Base-by-base conservation (phyloP, 2,888 invertebrate species). In the Mechanitis messenoides region DNA sequence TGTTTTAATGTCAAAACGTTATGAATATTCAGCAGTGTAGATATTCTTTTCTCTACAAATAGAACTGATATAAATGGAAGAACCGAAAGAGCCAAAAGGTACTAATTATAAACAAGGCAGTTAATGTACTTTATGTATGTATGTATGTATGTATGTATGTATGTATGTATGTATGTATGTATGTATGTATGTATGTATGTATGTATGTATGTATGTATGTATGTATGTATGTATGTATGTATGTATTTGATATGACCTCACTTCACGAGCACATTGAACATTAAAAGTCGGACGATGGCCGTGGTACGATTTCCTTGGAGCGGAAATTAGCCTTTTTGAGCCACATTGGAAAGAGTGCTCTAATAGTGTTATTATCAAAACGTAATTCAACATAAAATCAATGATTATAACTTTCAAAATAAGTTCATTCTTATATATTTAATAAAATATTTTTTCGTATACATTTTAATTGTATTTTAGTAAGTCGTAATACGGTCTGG, bases 251-350 rank as follows among this genome's bases (percentile, higher is more conserved):
- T 50, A 50, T 31, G 50, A 50, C 50, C 50, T 31, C 50, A 50
- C 50, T 50, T 50, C 50, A 50, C 11, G 31, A 31, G 9, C 11
- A 50, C 9, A 9, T 9, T 7, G 50, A 50, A 50, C 50, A 50
- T 31, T 50, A 31, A 50, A 50, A 50, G 50, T 7, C 50, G 47
- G 20, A 47, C 50, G 6, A 31, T 50, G 31, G 28, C 9, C 42
- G 9, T 7, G 31, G 50, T 50, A 50, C 50, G 50, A 50, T 50
- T 50, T 50, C 50, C 50, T 50, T 50, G 6, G 50, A 50, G 31
- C 50, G 50, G 50, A 50, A 50, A 50, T 50, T 50, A 50, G 50
- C 50, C 50, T 50, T 50, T 50, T 50, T 50, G 9, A 11, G 50
- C 50, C 9, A 6, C 47, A n/a, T 47, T 11, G 50, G 31, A 50